Percentiles rank a stretch among this genome's conserved stretches.
These are phyloP conservation scores for Raja brachyura DNA, from an alignment of 2,113 vertebrate genomes.

Conservation along the genomic window DNA sequence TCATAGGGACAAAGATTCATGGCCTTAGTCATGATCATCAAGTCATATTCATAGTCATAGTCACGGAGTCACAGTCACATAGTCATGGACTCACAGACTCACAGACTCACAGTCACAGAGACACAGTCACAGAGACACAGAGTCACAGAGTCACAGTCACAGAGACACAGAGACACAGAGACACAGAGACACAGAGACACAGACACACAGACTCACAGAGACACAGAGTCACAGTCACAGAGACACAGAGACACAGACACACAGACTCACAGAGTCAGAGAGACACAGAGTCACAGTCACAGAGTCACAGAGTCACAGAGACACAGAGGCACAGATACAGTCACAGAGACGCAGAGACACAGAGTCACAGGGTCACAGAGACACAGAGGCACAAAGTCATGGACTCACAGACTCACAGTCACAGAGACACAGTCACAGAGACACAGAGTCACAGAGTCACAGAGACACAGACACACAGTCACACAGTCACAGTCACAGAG, in stretches of 20 bases:
- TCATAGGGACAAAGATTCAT: too few relatives aligned
- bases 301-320: too few relatives aligned
- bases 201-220: neutral
- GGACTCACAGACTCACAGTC: neutral
- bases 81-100: neutral
- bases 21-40: too few relatives aligned
- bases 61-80: neutral
- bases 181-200: neutral
- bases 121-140: neutral
- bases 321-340: too few relatives aligned
- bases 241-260: neutral
- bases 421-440: neutral
- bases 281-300: neutral
- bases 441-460: neutral
- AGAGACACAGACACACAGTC: neutral
- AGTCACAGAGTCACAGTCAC: neutral
- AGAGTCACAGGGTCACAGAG: too few relatives aligned
- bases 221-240: neutral
- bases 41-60: too few relatives aligned
- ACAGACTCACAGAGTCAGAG: too few relatives aligned
- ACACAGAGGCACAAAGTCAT: too few relatives aligned
- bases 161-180: too few relatives aligned
- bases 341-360: too few relatives aligned
- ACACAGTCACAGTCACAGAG: neutral
- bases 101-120: neutral